Evolutionary conservation across 92 coral and sea anemone species (phyloP).

Genomic region (Heteractis magnifica): DNA sequence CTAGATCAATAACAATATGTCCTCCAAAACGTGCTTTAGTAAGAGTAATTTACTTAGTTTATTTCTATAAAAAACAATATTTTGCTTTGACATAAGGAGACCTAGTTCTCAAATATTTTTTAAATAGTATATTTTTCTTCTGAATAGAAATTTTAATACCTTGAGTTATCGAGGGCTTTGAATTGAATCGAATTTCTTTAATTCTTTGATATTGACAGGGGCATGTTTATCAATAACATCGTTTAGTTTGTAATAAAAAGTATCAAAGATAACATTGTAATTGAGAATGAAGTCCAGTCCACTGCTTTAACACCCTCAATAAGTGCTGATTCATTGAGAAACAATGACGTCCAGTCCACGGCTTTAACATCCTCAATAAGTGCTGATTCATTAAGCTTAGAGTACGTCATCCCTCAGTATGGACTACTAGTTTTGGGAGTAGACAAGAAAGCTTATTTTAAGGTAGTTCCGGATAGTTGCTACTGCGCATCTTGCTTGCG

Average conservation of each 20-base stretch:
- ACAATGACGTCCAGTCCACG: neutral
- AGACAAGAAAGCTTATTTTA: slow-evolving; percentile 21
- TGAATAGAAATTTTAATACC: slow-evolving; percentile 42
- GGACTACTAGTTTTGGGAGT: slow-evolving; percentile 20
- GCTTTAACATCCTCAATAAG: slow-evolving; percentile 14
- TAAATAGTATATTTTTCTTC: no score
- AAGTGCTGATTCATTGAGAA: no score
- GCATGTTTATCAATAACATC: slow-evolving; percentile 37
- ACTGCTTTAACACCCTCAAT: no score
- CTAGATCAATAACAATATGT: no score
- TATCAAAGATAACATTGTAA: slow-evolving; percentile 41
- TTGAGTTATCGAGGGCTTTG: slow-evolving; percentile 42
- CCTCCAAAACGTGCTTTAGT: no score
- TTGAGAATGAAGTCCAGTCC: neutral
- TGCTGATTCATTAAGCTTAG: slow-evolving; percentile 7
- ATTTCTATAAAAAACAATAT: no score
- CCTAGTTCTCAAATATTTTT: neutral
- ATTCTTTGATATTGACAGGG: neutral
- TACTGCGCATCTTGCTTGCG: no score
- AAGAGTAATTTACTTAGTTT: no score
- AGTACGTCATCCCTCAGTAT: slow-evolving; percentile 39
- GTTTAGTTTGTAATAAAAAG: slow-evolving; percentile 21
- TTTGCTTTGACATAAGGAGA: no score
- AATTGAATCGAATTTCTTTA: neutral
- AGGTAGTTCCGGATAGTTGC: no score